phyloP scores from a whole-genome alignment of 2,888 invertebrate species.

The Meliscaeva auricollis region DNA sequence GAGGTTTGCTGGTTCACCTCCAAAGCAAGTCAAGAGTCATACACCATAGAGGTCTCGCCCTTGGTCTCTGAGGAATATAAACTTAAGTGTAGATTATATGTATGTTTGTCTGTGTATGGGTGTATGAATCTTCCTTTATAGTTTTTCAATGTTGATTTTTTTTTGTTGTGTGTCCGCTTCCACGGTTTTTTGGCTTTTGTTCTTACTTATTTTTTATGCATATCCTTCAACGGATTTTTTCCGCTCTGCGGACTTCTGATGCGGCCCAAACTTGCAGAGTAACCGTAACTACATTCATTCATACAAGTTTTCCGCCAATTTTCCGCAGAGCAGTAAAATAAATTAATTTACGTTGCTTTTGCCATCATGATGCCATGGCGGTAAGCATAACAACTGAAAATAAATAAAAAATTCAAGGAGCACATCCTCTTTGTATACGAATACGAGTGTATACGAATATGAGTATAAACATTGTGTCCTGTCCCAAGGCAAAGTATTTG shows the following conservation, averaged over 20 bases:
- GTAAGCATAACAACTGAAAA: constrained; percentile 56
- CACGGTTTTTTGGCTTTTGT: constrained; percentile 25
- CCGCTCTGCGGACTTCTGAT: constrained; percentile 74
- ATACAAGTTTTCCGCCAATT: constrained; percentile 69
- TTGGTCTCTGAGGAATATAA: constrained; percentile 26
- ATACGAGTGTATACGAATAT: neutral
- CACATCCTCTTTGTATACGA: constrained; percentile 53
- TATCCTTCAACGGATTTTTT: constrained; percentile 62
- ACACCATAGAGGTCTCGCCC: constrained; percentile 30
- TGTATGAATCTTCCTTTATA: constrained; percentile 47
- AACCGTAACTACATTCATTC: constrained; percentile 31
- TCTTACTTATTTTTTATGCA: constrained; percentile 41
- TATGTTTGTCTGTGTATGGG: constrained; percentile 10
- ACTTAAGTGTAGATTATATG: constrained; percentile 17
- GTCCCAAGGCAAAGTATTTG: constrained; percentile 46
- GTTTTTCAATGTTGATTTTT: constrained; percentile 60
- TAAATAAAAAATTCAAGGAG: constrained; percentile 72
- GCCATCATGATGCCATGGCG: constrained; percentile 5
- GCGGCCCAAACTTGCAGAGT: constrained; percentile 65
- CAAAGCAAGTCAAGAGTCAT: constrained; percentile 25
- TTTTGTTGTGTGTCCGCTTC: neutral
- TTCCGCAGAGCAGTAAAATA: constrained; percentile 75
- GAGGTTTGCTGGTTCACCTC: neutral
- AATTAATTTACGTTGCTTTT: constrained; percentile 69
- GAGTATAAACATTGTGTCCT: neutral